Evolutionary conservation across 37 sponge, comb jelly and placozoan species (phyloP), one percentile per base, ranked within the genome.

Genomic region (Cladorhizidae sp.): DNA sequence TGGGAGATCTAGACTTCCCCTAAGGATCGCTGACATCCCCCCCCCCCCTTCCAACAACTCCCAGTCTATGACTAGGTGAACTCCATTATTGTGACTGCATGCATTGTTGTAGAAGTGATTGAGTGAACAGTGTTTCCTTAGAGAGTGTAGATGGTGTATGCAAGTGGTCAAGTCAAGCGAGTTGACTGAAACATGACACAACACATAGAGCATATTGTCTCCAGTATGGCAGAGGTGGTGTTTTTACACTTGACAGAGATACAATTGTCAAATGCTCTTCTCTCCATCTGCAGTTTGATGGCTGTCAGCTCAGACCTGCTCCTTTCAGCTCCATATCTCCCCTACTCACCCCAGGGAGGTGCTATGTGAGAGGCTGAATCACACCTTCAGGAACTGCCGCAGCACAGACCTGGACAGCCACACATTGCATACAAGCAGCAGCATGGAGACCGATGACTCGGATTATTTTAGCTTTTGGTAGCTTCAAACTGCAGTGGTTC

Each of bases 371-470:
- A 61, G 81, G 49, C 79, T 96, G 23, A 82, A 91, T 14, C 93
- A 96, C 45, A 91, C 97, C 54, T 93, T 96, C 36, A 82, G 64
- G 72, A 79, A 96, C 84, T 96, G 97, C 69, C 85, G 94, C 6
- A 85, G 91, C 37, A 96, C 93, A 43, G 97, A 96, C 67, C 87
- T 88, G 81, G 97, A 96, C 81, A 91, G 81, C 58, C 93, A 96
- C 85, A 96, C 93, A 94, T 65, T 93, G 38, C 70, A 78, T 5
- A 74, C 89, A 31, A 83, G 61, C 51, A 26, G 31, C 57, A 58
- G 61, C 50, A 77, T 54, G 3, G 55, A 78, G 23, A 22, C 59
- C 25, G 72, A 77, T 49, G 72, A 78, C 20, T 63, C 70, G 63
- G 67, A 32, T 32, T 45, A 9, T 45, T 9, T 45, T 5, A 45